Conservation (phyloP, 2,888 invertebrate species). For the Mellilla xanthometata region DNA sequence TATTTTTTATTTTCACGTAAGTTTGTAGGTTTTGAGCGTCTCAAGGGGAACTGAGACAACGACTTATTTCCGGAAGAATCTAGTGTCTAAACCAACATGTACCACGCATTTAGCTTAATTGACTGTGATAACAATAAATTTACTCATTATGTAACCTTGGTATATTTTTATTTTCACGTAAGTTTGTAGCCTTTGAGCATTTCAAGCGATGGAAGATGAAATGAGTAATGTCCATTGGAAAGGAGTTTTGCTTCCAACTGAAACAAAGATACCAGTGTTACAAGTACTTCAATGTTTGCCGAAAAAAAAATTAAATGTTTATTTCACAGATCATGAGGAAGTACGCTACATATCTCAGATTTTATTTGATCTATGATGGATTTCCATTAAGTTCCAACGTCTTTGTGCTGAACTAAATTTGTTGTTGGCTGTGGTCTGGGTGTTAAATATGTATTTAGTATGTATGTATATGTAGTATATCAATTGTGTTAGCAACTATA, state of each 20-base stretch:
- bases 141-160: not conserved
- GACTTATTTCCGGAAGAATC: not conserved
- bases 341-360: too few species aligned
- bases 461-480: too few species aligned
- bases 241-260: conserved; percentile 59
- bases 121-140: conserved; percentile 1
- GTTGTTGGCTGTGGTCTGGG: too few species aligned
- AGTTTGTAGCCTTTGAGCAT: conserved; percentile 44
- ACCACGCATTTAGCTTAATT: too few species aligned
- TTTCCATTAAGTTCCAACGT: too few species aligned
- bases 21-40: conserved; percentile 43
- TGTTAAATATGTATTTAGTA: too few species aligned
- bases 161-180: conserved; percentile 15
- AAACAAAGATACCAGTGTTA: conserved; percentile 28
- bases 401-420: too few species aligned
- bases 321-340: too few species aligned
- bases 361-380: too few species aligned
- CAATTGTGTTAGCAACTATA: too few species aligned
- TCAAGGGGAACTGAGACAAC: conserved; percentile 47
- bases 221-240: conserved; percentile 54
- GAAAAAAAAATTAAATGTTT: too few species aligned
- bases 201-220: conserved; percentile 59
- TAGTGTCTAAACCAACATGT: not conserved
- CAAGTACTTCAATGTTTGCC: too few species aligned
- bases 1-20: conserved; percentile 20